These are phyloP conservation scores for Drosophila atripex DNA, from an alignment of 2,888 invertebrate genomes.

Conservation along the genomic window DNA sequence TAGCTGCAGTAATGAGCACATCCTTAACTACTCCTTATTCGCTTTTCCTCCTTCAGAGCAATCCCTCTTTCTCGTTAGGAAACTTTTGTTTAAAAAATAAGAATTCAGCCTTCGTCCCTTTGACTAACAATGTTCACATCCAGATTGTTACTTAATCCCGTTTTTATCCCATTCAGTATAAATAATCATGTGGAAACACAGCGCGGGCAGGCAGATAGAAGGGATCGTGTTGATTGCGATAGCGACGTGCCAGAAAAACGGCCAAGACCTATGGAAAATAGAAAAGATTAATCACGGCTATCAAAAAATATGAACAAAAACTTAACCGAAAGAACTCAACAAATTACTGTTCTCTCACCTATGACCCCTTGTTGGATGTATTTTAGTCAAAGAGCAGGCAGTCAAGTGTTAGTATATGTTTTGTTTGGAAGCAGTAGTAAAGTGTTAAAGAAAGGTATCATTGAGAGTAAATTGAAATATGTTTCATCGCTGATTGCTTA, in stretches of 20 bases:
- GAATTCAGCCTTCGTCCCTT: conserved; percentile 80
- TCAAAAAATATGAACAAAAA: neutral
- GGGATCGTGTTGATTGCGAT: conserved; percentile 92
- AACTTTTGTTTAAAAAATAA: conserved; percentile 52
- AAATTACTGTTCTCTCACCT: conserved; percentile 54
- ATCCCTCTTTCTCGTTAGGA: conserved; percentile 54
- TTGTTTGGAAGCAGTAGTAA: conserved; percentile 34
- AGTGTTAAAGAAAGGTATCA: conserved; percentile 49
- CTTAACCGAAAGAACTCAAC: conserved; percentile 20
- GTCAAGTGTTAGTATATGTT: conserved; percentile 31
- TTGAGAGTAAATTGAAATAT: conserved; percentile 39
- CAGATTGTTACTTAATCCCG: conserved; percentile 20
- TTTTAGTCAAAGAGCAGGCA: conserved; percentile 50
- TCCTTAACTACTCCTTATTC: conserved; percentile 18
- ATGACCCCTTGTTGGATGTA: conserved; percentile 36
- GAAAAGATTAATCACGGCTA: neutral
- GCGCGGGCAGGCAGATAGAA: conserved; percentile 89
- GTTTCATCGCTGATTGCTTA: conserved; percentile 65
- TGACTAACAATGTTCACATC: conserved; percentile 64
- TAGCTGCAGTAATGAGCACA: conserved; percentile 33
- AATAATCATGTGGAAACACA: conserved; percentile 86
- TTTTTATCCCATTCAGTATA: conserved; percentile 65
- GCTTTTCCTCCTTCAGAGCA: conserved; percentile 16
- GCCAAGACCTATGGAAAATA: conserved; percentile 89
- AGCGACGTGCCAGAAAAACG: conserved; percentile 91